Percentiles rank a stretch among this genome's conserved stretches.
These are phyloP conservation scores for Sericinus montela DNA, from an alignment of 2,888 invertebrate species.

Conservation along the genomic window DNA sequence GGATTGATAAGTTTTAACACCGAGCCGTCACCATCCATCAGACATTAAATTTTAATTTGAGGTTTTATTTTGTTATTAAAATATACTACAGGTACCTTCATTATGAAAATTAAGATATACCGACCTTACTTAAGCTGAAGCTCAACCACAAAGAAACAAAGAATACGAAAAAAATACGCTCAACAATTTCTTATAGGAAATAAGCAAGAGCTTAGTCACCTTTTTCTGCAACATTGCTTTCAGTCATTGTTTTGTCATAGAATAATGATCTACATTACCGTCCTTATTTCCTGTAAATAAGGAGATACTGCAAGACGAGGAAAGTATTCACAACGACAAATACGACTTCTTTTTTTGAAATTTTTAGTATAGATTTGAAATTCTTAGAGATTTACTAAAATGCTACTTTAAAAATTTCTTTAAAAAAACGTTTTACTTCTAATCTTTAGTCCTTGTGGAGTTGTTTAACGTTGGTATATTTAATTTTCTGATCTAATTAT, in stretches of 20 bases:
- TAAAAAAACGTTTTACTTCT: background rate
- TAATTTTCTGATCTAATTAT: background rate
- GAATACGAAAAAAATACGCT: background rate
- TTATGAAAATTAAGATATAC: too few relatives aligned
- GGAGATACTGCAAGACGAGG: background rate
- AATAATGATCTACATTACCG: constrained; percentile 15
- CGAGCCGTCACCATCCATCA: too few relatives aligned
- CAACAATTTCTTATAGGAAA: background rate
- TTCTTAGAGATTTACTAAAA: background rate
- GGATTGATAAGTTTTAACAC: too few relatives aligned
- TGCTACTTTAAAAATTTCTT: background rate
- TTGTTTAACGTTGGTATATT: background rate
- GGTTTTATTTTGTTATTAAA: too few relatives aligned
- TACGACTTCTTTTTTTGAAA: background rate
- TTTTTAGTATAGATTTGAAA: background rate
- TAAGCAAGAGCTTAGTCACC: constrained; percentile 8
- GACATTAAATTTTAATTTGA: too few relatives aligned
- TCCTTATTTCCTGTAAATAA: constrained; percentile 7
- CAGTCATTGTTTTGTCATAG: constrained; percentile 10
- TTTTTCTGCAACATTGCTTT: constrained; percentile 14
- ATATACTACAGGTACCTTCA: too few relatives aligned
- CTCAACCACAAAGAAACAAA: too few relatives aligned
- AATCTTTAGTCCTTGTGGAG: too few relatives aligned
- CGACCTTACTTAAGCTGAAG: too few relatives aligned
- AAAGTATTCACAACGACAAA: constrained; percentile 7